phyloP scores from a whole-genome alignment of 2,888 invertebrate species.

The Caenorhabditis panamensis region DNA sequence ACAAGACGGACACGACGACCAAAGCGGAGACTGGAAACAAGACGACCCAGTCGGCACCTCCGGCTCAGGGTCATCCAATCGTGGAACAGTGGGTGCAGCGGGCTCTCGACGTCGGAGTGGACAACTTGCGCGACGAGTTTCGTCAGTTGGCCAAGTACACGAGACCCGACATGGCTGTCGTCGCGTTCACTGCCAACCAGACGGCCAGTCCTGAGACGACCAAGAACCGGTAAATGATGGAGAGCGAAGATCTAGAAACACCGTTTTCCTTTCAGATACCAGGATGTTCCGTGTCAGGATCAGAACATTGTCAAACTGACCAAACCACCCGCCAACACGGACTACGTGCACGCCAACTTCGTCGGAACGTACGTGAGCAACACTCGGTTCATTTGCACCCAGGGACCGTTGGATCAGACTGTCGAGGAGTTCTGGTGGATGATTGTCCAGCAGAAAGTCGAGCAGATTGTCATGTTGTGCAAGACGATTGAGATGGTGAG shows the following conservation, averaged over 20 bases:
- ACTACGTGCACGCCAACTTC: conserved; percentile 75
- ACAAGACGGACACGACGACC: conserved; percentile 32
- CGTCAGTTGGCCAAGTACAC: conserved; percentile 68
- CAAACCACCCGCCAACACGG: conserved; percentile 58
- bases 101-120: conserved; percentile 69
- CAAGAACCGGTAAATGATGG: conserved; percentile 41
- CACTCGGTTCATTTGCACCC: conserved; percentile 73
- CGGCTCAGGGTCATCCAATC: conserved; percentile 38
- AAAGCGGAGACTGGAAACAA: too few relatives aligned
- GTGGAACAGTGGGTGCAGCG: conserved; percentile 56
- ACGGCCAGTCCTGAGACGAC: conserved; percentile 12
- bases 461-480: conserved; percentile 69
- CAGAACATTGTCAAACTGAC: conserved; percentile 64
- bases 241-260: neutral
- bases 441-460: conserved; percentile 58
- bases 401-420: conserved; percentile 60
- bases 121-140: conserved; percentile 68
- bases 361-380: conserved; percentile 64
- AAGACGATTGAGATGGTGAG: conserved; percentile 62
- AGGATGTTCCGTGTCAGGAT: conserved; percentile 74
- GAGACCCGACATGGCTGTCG: conserved; percentile 64
- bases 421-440: conserved; percentile 61
- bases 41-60: neutral
- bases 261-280: conserved; percentile 56
- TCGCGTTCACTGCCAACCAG: conserved; percentile 65